phyloP scores from a whole-genome alignment of 2,888 invertebrate species.

The Myopa tessellatipennis region DNA sequence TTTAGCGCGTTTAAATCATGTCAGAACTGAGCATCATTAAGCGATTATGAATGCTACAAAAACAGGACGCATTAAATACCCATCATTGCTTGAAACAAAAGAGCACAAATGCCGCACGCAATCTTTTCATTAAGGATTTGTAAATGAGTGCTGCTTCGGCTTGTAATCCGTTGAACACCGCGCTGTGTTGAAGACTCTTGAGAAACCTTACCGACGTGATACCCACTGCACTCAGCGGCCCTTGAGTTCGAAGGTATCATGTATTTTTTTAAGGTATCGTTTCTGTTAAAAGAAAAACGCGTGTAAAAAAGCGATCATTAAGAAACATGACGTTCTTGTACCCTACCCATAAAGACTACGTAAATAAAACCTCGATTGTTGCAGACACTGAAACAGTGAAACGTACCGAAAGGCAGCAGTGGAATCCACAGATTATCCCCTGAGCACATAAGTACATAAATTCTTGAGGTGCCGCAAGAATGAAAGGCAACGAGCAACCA shows the following conservation, averaged over 20 bases:
- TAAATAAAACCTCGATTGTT: no score
- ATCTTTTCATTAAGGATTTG: constrained; percentile 23
- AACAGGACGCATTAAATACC: constrained; percentile 8
- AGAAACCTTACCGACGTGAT: constrained; percentile 1
- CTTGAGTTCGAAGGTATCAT: neutral
- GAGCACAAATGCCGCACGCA: neutral
- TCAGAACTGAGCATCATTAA: constrained; percentile 12
- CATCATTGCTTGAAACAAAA: neutral
- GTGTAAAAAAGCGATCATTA: constrained; percentile 12
- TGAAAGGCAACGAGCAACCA: neutral
- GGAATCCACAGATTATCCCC: neutral
- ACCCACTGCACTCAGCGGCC: neutral
- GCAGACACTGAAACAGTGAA: no score
- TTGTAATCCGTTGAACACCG: neutral
- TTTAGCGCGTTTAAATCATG: no score
- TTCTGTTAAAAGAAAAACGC: neutral
- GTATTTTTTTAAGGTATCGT: neutral
- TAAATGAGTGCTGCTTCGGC: neutral
- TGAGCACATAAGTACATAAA: neutral
- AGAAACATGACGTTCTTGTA: constrained; percentile 1
- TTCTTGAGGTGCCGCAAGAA: neutral
- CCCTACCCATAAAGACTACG: no score
- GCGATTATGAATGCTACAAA: constrained; percentile 10
- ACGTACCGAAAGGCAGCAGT: no score
- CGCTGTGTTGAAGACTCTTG: neutral